Conservation (phyloP, 2,888 invertebrate species). For the Trichacis sp. region DNA sequence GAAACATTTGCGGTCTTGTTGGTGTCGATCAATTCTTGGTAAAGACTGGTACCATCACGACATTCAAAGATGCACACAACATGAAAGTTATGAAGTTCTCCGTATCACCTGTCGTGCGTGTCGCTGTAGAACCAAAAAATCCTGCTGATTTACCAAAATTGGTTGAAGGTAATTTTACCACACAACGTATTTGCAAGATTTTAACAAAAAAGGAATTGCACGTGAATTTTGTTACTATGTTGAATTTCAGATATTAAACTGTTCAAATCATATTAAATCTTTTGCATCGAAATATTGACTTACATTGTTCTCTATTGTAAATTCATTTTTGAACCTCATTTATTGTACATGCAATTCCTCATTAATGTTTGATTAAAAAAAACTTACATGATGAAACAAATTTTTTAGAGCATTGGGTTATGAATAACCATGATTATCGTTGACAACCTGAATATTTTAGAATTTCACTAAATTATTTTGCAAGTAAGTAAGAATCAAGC, state of each 20-base stretch:
- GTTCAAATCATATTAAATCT: too few species aligned
- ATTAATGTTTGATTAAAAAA: too few species aligned
- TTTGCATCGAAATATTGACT: too few species aligned
- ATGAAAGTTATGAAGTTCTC: conserved; percentile 99
- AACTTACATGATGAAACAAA: conserved; percentile 61
- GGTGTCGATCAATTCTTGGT: conserved; percentile 99
- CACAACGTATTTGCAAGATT: too few species aligned
- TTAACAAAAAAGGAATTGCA: too few species aligned
- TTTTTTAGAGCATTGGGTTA: conserved; percentile 65
- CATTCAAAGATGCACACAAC: conserved; percentile 99
- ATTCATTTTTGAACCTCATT: too few species aligned
- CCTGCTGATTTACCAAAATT: conserved; percentile 99
- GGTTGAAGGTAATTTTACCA: conserved; percentile 91
- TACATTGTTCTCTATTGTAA: too few species aligned
- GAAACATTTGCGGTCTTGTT: conserved; percentile 99
- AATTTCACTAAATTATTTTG: too few species aligned
- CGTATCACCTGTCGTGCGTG: conserved; percentile 98
- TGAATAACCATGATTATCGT: conserved; percentile 62
- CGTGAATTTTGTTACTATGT: too few species aligned
- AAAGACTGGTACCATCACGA: conserved; percentile 99
- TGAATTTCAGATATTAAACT: too few species aligned
- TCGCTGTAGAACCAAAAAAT: conserved; percentile 99
- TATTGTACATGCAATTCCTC: too few species aligned
- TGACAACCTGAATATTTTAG: conserved; percentile 62
- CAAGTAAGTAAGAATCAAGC: too few species aligned